Conservation (phyloP, 1,140 invertebrate genomes). For the Babylonia areolata region DNA sequence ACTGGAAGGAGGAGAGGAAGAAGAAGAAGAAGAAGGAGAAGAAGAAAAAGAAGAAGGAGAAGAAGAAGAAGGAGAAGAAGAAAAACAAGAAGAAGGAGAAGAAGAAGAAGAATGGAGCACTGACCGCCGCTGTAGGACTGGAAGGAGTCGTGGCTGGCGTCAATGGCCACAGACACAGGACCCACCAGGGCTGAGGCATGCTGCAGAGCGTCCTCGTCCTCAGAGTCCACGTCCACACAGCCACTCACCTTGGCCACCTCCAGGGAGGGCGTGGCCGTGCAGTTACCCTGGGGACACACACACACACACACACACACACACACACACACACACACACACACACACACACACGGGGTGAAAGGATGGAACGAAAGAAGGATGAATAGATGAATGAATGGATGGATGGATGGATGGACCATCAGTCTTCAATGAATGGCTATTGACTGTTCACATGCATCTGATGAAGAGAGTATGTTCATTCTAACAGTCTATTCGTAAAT, state of each 20-base stretch:
- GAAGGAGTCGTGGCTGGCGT: slow-evolving; percentile 88
- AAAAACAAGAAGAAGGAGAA: neutral
- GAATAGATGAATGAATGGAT: too few relatives aligned
- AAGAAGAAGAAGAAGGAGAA: too few relatives aligned
- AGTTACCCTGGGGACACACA: neutral
- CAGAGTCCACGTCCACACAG: neutral
- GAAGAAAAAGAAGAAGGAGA: too few relatives aligned
- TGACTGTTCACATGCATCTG: too few relatives aligned
- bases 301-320: neutral
- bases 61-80: too few relatives aligned
- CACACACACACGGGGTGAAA: neutral
- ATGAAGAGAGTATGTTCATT: too few relatives aligned
- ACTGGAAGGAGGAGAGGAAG: too few relatives aligned
- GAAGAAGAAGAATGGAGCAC: neutral
- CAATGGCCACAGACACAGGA: slow-evolving; percentile 91
- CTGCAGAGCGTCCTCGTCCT: neutral
- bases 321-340: too few relatives aligned
- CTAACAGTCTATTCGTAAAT: too few relatives aligned
- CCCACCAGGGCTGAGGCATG: slow-evolving; percentile 79
- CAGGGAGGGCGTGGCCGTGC: neutral
- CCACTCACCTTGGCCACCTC: neutral
- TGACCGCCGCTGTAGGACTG: slow-evolving; percentile 51
- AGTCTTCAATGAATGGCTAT: too few relatives aligned
- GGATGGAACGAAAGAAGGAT: too few relatives aligned
- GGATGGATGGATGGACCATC: too few relatives aligned